Evolutionary conservation across 1,140 invertebrate genomes (phyloP).

Genomic region (Aphis craccivora): DNA sequence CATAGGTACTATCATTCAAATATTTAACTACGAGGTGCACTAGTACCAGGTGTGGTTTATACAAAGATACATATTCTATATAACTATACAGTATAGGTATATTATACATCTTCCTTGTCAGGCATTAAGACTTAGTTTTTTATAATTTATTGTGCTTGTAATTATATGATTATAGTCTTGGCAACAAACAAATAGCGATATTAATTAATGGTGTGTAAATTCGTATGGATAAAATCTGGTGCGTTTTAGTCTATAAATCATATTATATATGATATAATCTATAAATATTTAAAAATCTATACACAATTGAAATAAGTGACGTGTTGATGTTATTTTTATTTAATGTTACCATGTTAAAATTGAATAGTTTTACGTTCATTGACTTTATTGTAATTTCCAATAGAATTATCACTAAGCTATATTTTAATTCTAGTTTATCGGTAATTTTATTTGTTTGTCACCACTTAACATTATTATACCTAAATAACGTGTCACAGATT

Average conservation of each 20-base stretch:
- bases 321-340: constrained; percentile 6
- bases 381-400: background rate
- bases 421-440: background rate
- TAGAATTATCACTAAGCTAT: background rate
- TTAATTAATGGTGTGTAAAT: constrained; percentile 28
- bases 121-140: background rate
- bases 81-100: background rate
- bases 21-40: background rate
- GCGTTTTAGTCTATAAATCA: background rate
- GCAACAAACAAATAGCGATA: background rate
- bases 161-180: constrained; percentile 26
- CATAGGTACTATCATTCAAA: background rate
- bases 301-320: background rate
- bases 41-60: background rate
- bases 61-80: background rate
- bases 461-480: constrained; percentile 29
- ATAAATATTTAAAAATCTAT: constrained; percentile 2
- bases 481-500: background rate
- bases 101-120: background rate
- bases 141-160: constrained; percentile 1
- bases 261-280: background rate
- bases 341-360: background rate
- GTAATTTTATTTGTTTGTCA: background rate
- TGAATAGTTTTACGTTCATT: constrained; percentile 29
- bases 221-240: background rate